A percentile compares a stretch with the other conserved stretches of the same genome.
Evolutionary conservation across 2,113 vertebrate genomes (phyloP).

Genomic region (Malurus cyaneus): DNA sequence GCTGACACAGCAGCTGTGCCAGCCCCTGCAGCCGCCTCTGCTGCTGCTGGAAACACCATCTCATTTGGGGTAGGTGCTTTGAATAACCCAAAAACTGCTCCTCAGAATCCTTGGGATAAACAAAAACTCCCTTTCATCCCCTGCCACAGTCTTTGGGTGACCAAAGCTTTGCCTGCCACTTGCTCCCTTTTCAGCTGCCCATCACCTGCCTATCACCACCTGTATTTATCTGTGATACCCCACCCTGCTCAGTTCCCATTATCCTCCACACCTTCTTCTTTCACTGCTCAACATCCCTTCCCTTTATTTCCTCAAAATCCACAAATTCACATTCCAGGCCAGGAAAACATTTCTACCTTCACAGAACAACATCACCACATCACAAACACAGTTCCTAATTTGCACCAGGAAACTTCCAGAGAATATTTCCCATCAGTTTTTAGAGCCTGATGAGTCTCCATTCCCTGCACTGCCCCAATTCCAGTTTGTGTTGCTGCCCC

Average conservation of each 20-base stretch:
- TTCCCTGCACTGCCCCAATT: background rate
- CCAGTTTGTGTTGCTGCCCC: background rate
- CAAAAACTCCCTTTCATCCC: background rate
- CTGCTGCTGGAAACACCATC: background rate
- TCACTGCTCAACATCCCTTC: background rate
- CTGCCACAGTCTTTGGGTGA: background rate
- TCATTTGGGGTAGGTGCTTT: fast-evolving
- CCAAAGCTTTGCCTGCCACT: background rate
- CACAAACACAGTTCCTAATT: background rate
- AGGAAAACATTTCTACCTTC: background rate
- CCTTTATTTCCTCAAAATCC: background rate
- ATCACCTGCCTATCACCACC: background rate
- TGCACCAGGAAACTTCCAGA: background rate
- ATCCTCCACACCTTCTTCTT: background rate
- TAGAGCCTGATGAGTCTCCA: background rate
- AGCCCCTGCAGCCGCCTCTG: background rate
- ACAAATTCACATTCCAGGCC: background rate
- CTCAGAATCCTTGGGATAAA: background rate
- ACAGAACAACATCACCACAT: background rate
- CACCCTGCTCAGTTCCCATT: background rate
- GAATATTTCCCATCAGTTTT: background rate
- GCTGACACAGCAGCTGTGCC: background rate
- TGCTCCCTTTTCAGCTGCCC: background rate
- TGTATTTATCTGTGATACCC: background rate
- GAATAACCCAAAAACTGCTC: background rate